A percentile compares a stretch with the other conserved stretches of the same genome.
phyloP scores from a whole-genome alignment of 2,113 vertebrate species.

The Platanista minor region DNA sequence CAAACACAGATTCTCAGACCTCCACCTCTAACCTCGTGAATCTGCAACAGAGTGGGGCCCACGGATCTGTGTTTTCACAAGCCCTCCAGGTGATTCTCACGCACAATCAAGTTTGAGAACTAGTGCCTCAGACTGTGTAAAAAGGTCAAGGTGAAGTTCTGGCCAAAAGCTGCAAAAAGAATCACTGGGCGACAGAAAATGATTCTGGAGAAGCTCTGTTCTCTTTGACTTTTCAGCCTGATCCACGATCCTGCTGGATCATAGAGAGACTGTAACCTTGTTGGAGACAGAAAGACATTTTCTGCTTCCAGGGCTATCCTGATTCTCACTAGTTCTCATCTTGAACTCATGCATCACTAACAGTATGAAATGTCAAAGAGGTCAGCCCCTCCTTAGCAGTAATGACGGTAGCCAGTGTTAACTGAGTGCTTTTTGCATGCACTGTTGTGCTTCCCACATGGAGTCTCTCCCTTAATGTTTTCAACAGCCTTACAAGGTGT shows the following conservation, averaged over 20 bases:
- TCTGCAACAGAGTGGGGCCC: not conserved
- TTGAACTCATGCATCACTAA: accelerated
- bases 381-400: not conserved
- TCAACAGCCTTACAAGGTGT: not conserved
- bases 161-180: not conserved
- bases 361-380: accelerated
- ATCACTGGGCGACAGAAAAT: not conserved
- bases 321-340: accelerated
- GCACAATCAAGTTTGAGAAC: not conserved
- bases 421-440: not conserved
- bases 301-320: not conserved
- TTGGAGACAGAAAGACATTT: not conserved
- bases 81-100: no score
- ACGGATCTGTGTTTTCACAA: not conserved
- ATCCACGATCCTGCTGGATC: not conserved
- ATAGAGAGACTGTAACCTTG: no score
- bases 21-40: not conserved
- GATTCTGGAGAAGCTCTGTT: not conserved
- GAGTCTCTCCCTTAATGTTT: not conserved
- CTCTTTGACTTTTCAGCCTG: not conserved
- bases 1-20: not conserved
- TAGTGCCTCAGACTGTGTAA: not conserved
- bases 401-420: accelerated
- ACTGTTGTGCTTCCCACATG: not conserved
- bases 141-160: not conserved